phyloP scores from a whole-genome alignment of 1,140 invertebrate genomes.

The Drosophila grimshawi region DNA sequence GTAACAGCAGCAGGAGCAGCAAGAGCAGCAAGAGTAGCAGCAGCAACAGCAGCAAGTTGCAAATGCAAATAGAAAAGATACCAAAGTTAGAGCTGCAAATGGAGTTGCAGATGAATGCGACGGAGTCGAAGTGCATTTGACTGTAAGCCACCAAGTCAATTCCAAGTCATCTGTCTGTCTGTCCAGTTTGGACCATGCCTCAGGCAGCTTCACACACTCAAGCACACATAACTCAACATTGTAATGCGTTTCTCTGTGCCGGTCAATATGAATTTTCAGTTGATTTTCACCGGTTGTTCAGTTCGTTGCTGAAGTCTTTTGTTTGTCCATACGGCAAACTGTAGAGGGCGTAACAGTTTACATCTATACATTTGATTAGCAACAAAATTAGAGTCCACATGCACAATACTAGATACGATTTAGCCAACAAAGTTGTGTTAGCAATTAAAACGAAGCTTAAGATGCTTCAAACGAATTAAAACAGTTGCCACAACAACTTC shows the following conservation, averaged over 20 bases:
- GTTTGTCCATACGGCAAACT: conserved; percentile 7
- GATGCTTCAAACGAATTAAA: conserved; percentile 28
- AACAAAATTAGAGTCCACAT: conserved; percentile 14
- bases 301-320: conserved; percentile 47
- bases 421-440: conserved; percentile 25
- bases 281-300: conserved; percentile 42
- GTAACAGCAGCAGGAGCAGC: conserved; percentile 42
- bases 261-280: conserved; percentile 38
- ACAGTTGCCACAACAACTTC: conserved; percentile 8
- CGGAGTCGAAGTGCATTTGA: conserved; percentile 61
- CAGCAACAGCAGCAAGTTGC: conserved; percentile 23
- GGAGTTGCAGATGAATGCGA: conserved; percentile 67
- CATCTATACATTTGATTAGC: conserved; percentile 35
- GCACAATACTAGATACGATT: conserved; percentile 9
- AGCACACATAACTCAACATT: conserved; percentile 67
- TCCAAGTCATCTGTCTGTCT: conserved; percentile 39
- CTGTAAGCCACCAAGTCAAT: conserved; percentile 43
- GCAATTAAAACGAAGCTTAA: conserved; percentile 24
- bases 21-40: conserved; percentile 27
- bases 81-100: conserved; percentile 57
- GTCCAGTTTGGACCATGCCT: conserved; percentile 34
- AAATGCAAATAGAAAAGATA: conserved; percentile 80
- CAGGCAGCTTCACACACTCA: conserved; percentile 6
- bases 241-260: conserved; percentile 65
- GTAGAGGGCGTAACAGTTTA: conserved; percentile 18